Conservation (phyloP, 2,797 vertebrate genomes). For the Melanotaenia nigrans region DNA sequence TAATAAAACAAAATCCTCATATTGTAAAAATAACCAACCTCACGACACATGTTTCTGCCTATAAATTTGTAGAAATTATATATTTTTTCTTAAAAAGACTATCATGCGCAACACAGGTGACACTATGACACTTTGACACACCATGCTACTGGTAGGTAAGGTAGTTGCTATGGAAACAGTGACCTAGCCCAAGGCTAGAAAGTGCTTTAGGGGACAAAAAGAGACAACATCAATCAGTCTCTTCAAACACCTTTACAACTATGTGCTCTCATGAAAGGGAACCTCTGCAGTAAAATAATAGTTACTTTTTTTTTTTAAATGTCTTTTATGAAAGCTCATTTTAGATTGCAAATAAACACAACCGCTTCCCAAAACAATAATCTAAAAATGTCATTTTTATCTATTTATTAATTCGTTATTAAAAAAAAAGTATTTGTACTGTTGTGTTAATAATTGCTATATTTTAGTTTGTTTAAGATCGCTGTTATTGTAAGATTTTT, state of each 20-base stretch:
- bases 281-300: conserved; percentile 18
- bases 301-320: not conserved
- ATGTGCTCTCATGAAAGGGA: conserved; percentile 41
- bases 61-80: conserved; percentile 10
- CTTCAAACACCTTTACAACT: conserved; percentile 29
- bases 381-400: no score
- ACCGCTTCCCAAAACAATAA: no score
- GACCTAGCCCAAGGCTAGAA: conserved; percentile 59
- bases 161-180: conserved; percentile 71
- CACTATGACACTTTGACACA: conserved; percentile 43
- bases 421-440: no score
- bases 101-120: conserved; percentile 36
- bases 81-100: conserved; percentile 6
- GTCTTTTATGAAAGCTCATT: not conserved
- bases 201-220: conserved; percentile 59
- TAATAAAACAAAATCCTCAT: not conserved
- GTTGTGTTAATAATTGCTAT: no score
- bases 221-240: conserved; percentile 53
- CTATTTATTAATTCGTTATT: no score
- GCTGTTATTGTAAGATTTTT: no score
- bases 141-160: conserved; percentile 35
- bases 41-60: not conserved
- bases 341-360: no score
- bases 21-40: not conserved
- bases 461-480: no score